Evolutionary conservation across 64 coral and sea anemone genomes (phyloP), one percentile per base, ranked within the genome.

Genomic region (Porites lutea): DNA sequence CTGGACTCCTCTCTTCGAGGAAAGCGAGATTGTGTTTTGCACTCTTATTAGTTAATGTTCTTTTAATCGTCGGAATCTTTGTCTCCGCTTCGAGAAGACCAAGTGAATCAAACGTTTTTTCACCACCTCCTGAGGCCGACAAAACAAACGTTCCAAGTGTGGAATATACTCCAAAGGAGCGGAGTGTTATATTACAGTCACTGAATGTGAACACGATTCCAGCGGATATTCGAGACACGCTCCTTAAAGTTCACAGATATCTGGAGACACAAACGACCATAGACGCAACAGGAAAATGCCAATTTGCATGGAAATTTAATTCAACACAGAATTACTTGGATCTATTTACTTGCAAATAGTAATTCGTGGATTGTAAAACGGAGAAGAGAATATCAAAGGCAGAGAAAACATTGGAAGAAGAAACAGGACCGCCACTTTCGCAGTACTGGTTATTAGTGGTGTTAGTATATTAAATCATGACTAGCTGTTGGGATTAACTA

Each of bases 1-100:
- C 61, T 50, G 50, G 19, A 12, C 48, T 23, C 10, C 18, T 68
- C 16, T 50, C 46, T 19, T 67, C 46, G 16, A 27, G 62, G 47
- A 84, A 84, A 52, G 62, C 45, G 52, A 67, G 46, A 18, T 3
- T 12, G 4, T 84, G 61, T 13, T 68, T 84, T 52, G 18, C 12
- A 5, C 22, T 84, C 48, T 20, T 69, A 49, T 15, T 69, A 9
- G 44, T 84, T 21, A 84, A 84, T 84, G 61, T 10, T 6, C 44
- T 84, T 84, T 65, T 84, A 4, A 68, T 84, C 3, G 3, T 68
- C 14, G 81, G 81, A 52, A 84, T 84, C 7, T 66, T 52, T 48
- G 14, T 84, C 62, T 48, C 81, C 18, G 81, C 81, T 19, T 21
- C 81, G 23, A 69, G 63, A 64, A 20, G 46, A 69, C 27, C 27